Evolutionary conservation across 2,888 invertebrate genomes (phyloP).

Genomic region (Subacronicta megacephala): DNA sequence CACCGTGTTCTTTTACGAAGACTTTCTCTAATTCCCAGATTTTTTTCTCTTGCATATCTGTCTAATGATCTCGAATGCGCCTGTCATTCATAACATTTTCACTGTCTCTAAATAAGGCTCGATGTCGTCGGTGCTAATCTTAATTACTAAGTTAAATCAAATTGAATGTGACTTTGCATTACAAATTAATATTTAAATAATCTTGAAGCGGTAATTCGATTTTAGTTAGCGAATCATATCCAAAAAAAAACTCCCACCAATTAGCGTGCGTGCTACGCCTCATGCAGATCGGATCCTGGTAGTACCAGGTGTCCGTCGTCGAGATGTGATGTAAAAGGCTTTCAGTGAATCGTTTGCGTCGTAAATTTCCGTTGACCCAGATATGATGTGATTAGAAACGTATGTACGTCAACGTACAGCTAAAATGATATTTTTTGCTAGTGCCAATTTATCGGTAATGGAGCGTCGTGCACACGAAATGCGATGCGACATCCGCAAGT

Average conservation of each 20-base stretch:
- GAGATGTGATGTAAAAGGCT: conserved; percentile 86
- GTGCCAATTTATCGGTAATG: conserved; percentile 84
- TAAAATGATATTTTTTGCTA: conserved; percentile 86
- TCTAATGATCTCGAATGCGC: conserved; percentile 75
- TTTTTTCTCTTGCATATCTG: conserved; percentile 62
- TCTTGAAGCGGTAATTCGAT: conserved; percentile 66
- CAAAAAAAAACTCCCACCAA: conserved; percentile 73
- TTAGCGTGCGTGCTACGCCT: conserved; percentile 69
- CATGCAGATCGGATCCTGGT: conserved; percentile 85
- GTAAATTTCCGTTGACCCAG: conserved; percentile 88
- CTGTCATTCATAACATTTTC: conserved; percentile 81
- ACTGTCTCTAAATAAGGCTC: conserved; percentile 77
- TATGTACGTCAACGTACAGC: conserved; percentile 73
- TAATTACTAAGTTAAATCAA: conserved; percentile 78
- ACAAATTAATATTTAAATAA: conserved; percentile 72
- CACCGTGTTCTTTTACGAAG: conserved; percentile 72
- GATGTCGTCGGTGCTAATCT: conserved; percentile 75
- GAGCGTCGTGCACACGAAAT: conserved; percentile 80
- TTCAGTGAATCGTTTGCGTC: conserved; percentile 82
- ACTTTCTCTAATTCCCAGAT: conserved; percentile 83
- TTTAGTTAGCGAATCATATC: conserved; percentile 68
- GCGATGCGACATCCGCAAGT: conserved; percentile 85
- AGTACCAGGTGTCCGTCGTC: conserved; percentile 75
- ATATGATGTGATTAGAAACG: conserved; percentile 88
- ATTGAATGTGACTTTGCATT: conserved; percentile 76